These are phyloP conservation scores for Nesoenas mayeri DNA, from an alignment of 2,113 vertebrate species.

Conservation along the genomic window DNA sequence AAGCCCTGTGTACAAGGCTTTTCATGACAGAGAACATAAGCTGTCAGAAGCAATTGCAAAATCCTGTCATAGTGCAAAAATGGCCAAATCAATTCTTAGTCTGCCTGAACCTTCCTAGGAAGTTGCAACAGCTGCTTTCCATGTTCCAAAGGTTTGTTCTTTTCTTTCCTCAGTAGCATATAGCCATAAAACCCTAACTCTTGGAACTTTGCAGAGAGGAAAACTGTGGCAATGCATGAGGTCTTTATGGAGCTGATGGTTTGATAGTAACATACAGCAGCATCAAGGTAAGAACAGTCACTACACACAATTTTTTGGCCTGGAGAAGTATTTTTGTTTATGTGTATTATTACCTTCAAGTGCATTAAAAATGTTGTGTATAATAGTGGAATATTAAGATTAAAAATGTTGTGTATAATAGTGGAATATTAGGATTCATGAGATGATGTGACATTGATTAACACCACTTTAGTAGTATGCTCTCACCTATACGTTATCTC, in stretches of 20 bases:
- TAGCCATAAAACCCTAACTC: neutral
- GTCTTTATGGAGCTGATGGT: neutral
- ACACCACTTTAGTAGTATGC: neutral
- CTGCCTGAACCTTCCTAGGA: neutral
- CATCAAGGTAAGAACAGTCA: neutral
- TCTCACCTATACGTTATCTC: neutral
- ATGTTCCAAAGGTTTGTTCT: neutral
- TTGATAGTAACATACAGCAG: neutral
- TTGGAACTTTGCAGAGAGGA: neutral
- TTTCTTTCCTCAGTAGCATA: neutral
- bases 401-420: neutral
- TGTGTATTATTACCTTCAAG: neutral
- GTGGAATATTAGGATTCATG: neutral
- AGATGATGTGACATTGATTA: neutral
- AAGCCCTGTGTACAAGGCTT: neutral
- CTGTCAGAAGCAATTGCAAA: neutral
- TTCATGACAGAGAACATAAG: neutral
- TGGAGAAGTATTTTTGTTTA: neutral
- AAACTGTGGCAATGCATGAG: neutral
- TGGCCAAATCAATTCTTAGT: neutral
- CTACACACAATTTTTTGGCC: neutral
- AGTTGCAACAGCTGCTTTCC: neutral
- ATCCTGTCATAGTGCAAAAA: neutral
- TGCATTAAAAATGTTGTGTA: neutral
- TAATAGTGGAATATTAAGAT: neutral